Evolutionary conservation across 2,113 vertebrate species (phyloP).

Genomic region (Labeo catla): DNA sequence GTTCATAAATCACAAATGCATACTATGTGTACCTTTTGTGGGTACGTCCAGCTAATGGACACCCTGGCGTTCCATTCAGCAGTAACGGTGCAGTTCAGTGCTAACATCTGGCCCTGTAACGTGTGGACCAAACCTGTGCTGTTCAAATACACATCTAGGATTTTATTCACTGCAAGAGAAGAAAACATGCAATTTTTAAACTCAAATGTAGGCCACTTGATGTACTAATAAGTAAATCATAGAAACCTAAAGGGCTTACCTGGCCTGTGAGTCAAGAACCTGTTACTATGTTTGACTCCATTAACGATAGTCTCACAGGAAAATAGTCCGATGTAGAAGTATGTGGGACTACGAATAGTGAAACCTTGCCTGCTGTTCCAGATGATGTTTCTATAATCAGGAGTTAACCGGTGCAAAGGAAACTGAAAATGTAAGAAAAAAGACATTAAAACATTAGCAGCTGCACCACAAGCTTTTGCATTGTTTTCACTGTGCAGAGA

Average conservation of each 20-base stretch:
- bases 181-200: neutral
- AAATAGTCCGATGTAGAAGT: constrained; percentile 84
- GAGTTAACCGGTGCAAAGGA: constrained; percentile 69
- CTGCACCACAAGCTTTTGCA: neutral
- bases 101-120: constrained; percentile 80
- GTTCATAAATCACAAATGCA: neutral
- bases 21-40: constrained; percentile 75
- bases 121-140: constrained; percentile 75
- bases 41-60: constrained; percentile 89
- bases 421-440: constrained; percentile 74
- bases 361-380: constrained; percentile 92
- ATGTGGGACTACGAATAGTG: constrained; percentile 83
- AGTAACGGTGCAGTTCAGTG: constrained; percentile 87
- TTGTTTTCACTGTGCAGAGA: neutral
- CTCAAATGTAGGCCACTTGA: neutral
- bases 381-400: constrained; percentile 83
- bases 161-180: constrained; percentile 80
- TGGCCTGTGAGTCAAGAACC: constrained; percentile 82
- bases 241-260: constrained; percentile 68
- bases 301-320: constrained; percentile 79
- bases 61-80: constrained; percentile 90
- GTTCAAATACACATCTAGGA: constrained; percentile 83
- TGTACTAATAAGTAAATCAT: neutral
- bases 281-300: constrained; percentile 72
- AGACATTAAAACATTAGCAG: neutral